Evolutionary conservation across 1,140 invertebrate genomes (phyloP).

Genomic region (Caerostris extrusa): DNA sequence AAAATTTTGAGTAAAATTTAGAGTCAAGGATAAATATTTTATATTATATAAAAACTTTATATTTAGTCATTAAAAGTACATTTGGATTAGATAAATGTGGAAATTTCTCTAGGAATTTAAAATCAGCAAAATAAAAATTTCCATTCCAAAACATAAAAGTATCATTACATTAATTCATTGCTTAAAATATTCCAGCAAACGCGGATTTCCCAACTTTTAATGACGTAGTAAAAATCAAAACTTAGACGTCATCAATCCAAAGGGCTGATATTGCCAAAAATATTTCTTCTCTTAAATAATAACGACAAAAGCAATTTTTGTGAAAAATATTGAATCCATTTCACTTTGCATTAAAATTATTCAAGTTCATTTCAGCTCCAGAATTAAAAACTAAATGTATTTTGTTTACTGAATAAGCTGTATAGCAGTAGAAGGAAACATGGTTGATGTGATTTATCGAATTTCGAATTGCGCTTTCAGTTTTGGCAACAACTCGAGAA

Average conservation of each 20-base stretch:
- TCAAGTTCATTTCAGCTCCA: background rate
- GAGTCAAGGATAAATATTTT: too few species aligned
- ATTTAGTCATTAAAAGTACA: background rate
- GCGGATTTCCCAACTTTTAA: background rate
- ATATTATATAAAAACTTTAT: too few species aligned
- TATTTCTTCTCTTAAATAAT: background rate
- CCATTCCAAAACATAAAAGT: background rate
- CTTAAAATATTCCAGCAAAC: background rate
- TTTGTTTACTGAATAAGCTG: background rate
- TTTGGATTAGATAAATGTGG: background rate
- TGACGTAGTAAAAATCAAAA: conserved; percentile 10
- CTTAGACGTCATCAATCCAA: background rate
- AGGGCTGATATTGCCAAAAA: background rate
- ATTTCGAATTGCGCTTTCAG: background rate
- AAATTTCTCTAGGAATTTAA: background rate
- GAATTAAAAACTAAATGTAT: background rate
- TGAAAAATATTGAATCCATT: background rate
- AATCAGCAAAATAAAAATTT: background rate
- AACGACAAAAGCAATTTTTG: background rate
- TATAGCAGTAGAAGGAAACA: background rate
- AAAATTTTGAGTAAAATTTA: too few species aligned
- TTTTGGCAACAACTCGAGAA: conserved; percentile 7
- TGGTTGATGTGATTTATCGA: background rate
- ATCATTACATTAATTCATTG: background rate
- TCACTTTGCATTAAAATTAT: background rate